These are phyloP conservation scores for Panopea generosa DNA, from an alignment of 2,888 invertebrate species.

Conservation along the genomic window DNA sequence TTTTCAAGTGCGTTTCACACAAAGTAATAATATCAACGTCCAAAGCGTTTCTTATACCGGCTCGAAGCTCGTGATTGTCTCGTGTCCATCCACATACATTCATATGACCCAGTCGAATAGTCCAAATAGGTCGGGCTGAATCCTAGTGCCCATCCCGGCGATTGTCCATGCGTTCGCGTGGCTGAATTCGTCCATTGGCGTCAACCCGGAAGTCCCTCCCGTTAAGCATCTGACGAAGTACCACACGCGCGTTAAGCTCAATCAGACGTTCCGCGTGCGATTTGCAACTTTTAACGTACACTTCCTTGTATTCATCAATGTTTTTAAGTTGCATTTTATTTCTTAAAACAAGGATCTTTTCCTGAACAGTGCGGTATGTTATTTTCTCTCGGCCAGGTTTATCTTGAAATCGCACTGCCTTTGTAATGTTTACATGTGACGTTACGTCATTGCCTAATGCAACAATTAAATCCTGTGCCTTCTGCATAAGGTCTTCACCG, in stretches of 20 bases:
- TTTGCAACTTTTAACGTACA: conserved; percentile 43
- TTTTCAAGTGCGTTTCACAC: conserved; percentile 12
- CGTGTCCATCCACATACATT: conserved; percentile 35
- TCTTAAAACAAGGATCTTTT: conserved; percentile 36
- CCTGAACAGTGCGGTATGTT: conserved; percentile 28
- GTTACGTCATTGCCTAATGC: background rate
- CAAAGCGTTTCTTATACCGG: background rate
- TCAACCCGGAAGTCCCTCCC: conserved; percentile 27
- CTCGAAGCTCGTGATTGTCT: conserved; percentile 12
- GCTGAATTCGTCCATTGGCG: conserved; percentile 21
- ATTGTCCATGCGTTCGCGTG: background rate
- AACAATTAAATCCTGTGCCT: conserved; percentile 5
- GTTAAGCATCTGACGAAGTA: conserved; percentile 16
- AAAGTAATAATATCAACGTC: conserved; percentile 21
- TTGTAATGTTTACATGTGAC: background rate
- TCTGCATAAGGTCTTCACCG: conserved; percentile 14
- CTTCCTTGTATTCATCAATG: conserved; percentile 18
- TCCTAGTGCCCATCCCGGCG: conserved; percentile 12
- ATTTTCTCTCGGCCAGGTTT: conserved; percentile 37
- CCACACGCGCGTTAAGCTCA: conserved; percentile 22
- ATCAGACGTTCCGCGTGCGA: conserved; percentile 24
- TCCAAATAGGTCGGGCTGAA: conserved; percentile 8
- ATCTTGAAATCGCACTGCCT: background rate
- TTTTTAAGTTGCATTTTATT: conserved; percentile 43
- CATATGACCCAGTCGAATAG: conserved; percentile 25